phyloP scores from a whole-genome alignment of 2,113 vertebrate genomes.

The Dicentrarchus labrax region DNA sequence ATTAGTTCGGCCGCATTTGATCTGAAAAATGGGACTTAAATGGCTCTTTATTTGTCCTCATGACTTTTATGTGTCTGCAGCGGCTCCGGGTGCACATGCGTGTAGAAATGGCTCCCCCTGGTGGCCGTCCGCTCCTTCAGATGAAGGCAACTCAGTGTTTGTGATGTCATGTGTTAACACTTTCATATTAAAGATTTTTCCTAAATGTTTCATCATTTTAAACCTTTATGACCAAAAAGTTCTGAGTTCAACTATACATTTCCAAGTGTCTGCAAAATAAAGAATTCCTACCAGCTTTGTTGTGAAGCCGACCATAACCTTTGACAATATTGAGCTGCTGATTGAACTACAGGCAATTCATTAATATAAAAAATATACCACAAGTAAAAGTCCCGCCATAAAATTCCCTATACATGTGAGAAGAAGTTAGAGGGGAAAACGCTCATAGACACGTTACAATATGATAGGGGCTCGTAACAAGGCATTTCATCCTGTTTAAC shows the following conservation, averaged over 20 bases:
- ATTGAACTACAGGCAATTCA: background rate
- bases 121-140: slow-evolving; percentile 4
- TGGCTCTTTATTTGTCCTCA: background rate
- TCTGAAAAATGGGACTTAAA: background rate
- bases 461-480: too few species aligned
- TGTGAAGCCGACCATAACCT: background rate
- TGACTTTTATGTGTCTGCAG: background rate
- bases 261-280: background rate
- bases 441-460: too few species aligned
- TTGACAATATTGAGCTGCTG: background rate
- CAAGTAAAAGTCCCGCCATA: too few species aligned
- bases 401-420: too few species aligned
- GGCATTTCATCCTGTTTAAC: too few species aligned
- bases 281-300: background rate
- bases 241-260: too few species aligned
- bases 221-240: background rate
- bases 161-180: background rate
- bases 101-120: slow-evolving; percentile 47
- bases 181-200: background rate
- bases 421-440: too few species aligned
- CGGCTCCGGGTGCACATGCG: background rate
- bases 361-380: too few species aligned
- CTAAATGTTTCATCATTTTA: background rate
- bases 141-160: background rate
- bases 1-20: background rate